Conservation (phyloP, 37 sponge, comb jelly and placozoan genomes). For the Mnemiopsis leidyi region DNA sequence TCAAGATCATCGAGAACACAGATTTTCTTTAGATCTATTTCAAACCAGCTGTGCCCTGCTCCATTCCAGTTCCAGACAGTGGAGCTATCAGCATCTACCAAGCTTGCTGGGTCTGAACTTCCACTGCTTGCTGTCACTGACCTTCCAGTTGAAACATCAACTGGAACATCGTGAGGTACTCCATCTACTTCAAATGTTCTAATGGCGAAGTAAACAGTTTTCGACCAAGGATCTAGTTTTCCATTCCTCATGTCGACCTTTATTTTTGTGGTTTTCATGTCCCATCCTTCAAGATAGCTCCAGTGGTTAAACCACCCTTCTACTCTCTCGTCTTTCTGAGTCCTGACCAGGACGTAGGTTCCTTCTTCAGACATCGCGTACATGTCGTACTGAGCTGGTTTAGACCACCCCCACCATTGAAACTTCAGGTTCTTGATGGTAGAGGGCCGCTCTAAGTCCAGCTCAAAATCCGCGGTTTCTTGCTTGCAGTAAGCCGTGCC, state of each 20-base stretch:
- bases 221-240: neutral
- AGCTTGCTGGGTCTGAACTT: neutral
- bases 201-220: neutral
- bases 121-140: neutral
- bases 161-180: neutral
- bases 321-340: neutral
- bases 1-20: neutral
- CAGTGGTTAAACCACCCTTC: neutral
- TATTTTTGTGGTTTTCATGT: neutral
- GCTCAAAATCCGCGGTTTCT: neutral
- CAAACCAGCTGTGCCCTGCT: neutral
- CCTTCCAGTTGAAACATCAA: neutral
- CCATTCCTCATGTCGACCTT: neutral
- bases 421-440: neutral
- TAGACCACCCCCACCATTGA: slow-evolving; percentile 9
- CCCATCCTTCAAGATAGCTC: neutral
- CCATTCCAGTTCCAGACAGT: neutral
- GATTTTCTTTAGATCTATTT: neutral
- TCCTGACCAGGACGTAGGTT: neutral
- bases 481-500: neutral
- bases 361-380: neutral
- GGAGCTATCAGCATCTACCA: neutral
- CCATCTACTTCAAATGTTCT: neutral
- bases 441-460: neutral
- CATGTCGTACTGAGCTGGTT: neutral